phyloP scores from a whole-genome alignment of 2,113 vertebrate species.

The Periophthalmodon schlosseri region DNA sequence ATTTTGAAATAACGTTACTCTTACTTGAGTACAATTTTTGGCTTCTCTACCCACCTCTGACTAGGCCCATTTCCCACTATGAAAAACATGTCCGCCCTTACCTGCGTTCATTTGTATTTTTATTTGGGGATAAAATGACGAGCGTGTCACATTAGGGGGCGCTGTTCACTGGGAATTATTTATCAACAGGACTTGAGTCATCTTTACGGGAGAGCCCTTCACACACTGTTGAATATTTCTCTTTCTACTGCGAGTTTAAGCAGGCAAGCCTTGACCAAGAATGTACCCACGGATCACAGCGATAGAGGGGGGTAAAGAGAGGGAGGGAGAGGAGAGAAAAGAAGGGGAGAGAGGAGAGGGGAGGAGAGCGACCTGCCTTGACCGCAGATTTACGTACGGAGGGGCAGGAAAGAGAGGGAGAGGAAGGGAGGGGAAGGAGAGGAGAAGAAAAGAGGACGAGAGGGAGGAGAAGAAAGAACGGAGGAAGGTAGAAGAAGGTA shows the following conservation, averaged over 20 bases:
- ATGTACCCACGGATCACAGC: background rate
- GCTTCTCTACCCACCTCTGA: no score
- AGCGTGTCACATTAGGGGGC: slow-evolving; percentile 50
- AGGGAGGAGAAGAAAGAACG: slow-evolving; percentile 32
- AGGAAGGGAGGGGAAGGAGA: slow-evolving; percentile 26
- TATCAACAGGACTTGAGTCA: slow-evolving; percentile 53
- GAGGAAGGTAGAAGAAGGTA: slow-evolving; percentile 43
- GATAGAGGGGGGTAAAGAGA: slow-evolving; percentile 14
- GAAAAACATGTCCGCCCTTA: slow-evolving; percentile 11
- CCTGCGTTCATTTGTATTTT: slow-evolving; percentile 15
- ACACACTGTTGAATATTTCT: slow-evolving; percentile 71
- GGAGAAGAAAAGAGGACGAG: background rate
- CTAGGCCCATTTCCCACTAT: background rate
- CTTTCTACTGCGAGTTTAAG: slow-evolving; percentile 65
- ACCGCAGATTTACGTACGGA: no score
- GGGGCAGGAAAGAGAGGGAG: slow-evolving; percentile 19
- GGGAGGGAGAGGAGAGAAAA: slow-evolving; percentile 17
- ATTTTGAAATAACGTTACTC: no score
- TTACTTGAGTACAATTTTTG: no score
- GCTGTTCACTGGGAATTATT: slow-evolving; percentile 70
- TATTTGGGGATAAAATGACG: slow-evolving; percentile 51
- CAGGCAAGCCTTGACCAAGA: slow-evolving; percentile 48
- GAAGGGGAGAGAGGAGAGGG: background rate
- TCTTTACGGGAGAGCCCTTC: slow-evolving; percentile 53
- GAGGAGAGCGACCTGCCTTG: no score